Evolutionary conservation across 1,140 invertebrate species (phyloP), one percentile per base, ranked within the genome.

Genomic region (Micrasema minimum): DNA sequence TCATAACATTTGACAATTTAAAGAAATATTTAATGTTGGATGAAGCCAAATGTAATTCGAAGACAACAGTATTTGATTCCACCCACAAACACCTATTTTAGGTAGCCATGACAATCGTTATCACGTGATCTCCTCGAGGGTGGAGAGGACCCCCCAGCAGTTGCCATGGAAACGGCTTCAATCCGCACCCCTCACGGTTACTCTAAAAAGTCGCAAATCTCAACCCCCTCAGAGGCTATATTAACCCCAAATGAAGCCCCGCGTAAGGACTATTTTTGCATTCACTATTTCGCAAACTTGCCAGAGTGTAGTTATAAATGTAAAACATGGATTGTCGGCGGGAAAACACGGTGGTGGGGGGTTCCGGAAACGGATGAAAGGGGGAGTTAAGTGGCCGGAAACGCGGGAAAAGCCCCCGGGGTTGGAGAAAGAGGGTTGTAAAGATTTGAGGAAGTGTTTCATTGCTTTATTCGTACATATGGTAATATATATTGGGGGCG

Each of bases 41-140:
- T n/a, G n/a, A n/a, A n/a, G n/a, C n/a, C n/a, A n/a, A n/a, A n/a
- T n/a, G n/a, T n/a, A n/a, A n/a, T n/a, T n/a, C n/a, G n/a, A n/a
- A n/a, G n/a, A n/a, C n/a, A n/a, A n/a, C n/a, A n/a, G n/a, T n/a
- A n/a, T n/a, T n/a, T n/a, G n/a, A n/a, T n/a, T n/a, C 22, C 18
- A 51, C 26, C 50, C 50, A 12, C 22, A 18, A 45, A 22, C 57
- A 62, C 57, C 57, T 62, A 41, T 12, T 62, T n/a, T 43, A 41
- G 57, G 72, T 69, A 69, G 72, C 72, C 72, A 73, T 73, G 72
- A 66, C 67, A 73, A 67, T 69, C 72, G 72, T 73, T 73, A 69
- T 73, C 72, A 73, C 72, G 72, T 73, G 66, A 73, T 73, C 67
- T 46, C 22, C 38, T 18, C 12, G 41, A 22, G 41, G 50, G 43